phyloP scores from a whole-genome alignment of 1,140 invertebrate species.

The Pissodes strobi region DNA sequence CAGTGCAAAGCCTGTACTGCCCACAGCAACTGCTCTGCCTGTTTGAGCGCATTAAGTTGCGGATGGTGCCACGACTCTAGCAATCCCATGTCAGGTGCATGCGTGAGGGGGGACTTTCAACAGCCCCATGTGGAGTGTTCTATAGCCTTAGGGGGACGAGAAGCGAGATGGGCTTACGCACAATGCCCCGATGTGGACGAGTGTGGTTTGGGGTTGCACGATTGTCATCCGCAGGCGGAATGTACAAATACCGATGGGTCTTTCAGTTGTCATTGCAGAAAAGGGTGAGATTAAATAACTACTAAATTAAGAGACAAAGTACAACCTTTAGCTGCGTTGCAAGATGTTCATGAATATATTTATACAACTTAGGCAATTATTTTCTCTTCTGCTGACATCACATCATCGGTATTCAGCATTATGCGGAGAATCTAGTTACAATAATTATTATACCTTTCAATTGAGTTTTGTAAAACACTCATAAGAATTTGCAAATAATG shows the following conservation, averaged over 20 bases:
- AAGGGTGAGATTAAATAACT: constrained; percentile 40
- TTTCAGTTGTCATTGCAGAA: constrained; percentile 74
- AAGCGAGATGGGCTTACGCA: constrained; percentile 84
- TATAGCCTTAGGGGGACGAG: constrained; percentile 61
- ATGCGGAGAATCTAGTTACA: too few species aligned
- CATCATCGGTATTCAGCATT: too few species aligned
- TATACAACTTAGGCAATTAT: too few species aligned
- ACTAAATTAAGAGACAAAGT: constrained; percentile 67
- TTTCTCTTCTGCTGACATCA: too few species aligned
- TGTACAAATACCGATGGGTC: constrained; percentile 92
- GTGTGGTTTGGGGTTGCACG: constrained; percentile 81
- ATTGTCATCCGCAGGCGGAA: constrained; percentile 87
- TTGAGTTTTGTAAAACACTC: too few species aligned
- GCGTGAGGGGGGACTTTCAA: constrained; percentile 80
- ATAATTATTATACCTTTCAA: too few species aligned
- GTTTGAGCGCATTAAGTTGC: constrained; percentile 81
- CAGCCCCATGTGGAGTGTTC: constrained; percentile 70
- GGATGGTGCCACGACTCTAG: constrained; percentile 91
- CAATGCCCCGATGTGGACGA: constrained; percentile 94
- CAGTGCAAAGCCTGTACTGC: constrained; percentile 81
- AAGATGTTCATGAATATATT: too few species aligned
- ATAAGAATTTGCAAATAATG: too few species aligned
- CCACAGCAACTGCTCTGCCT: constrained; percentile 78
- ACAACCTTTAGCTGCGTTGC: background rate
- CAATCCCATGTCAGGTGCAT: constrained; percentile 78